A percentile compares a stretch with the other conserved stretches of the same genome.
Conservation (phyloP, 2,113 vertebrate species). For the Muscicapa adusta region DNA sequence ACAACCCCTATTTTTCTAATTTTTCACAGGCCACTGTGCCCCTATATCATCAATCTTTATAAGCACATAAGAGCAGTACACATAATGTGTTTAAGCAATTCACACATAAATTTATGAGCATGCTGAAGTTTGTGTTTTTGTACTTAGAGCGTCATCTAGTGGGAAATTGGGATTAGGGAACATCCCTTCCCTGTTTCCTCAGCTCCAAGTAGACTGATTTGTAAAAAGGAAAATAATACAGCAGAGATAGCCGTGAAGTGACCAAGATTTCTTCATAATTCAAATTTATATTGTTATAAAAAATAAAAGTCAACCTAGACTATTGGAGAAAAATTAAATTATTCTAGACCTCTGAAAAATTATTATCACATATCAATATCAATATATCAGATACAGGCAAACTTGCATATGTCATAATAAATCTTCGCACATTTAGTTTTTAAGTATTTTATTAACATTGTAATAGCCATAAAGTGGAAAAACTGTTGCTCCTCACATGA, state of each 20-base stretch:
- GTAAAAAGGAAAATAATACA: not conserved
- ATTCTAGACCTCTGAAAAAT: not conserved
- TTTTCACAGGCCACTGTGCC: not conserved
- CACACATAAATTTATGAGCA: not conserved
- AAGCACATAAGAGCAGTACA: not conserved
- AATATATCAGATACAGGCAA: not conserved
- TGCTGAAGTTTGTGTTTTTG: not conserved
- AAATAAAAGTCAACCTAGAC: not conserved
- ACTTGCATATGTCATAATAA: not conserved
- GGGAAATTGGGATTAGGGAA: not conserved
- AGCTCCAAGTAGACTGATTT: not conserved
- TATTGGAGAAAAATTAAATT: not conserved
- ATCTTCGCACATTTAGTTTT: not conserved
- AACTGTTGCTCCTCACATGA: not conserved
- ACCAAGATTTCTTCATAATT: not conserved
- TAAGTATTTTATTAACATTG: not conserved
- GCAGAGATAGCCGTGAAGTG: not conserved
- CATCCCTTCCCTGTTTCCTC: not conserved
- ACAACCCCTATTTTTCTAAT: not conserved
- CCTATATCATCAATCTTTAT: not conserved
- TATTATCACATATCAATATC: not conserved
- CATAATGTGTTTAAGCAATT: not conserved
- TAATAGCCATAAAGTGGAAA: not conserved
- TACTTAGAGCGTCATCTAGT: constrained; percentile 71
- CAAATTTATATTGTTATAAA: not conserved